Base-by-base conservation (phyloP, 2,888 invertebrate species). In the Trisateles emortualis region DNA sequence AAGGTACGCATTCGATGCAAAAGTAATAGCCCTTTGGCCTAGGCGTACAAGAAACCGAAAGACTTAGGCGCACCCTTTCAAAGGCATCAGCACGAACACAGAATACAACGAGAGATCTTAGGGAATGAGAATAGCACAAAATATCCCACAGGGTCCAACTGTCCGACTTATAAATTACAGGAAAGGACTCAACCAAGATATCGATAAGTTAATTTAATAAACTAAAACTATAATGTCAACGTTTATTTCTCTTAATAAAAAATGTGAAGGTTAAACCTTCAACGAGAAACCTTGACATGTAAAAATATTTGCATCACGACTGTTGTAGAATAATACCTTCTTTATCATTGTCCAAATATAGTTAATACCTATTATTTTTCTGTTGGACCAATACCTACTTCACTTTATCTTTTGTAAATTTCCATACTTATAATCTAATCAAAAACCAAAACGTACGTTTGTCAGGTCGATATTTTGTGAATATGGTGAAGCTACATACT, bases 221-320 rank as follows among this genome's bases (percentile, higher is more conserved):
- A 17, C 8, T 22, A 45, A 41, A 45, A 36, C 1, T 26, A 30
- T 3, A 35, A 36, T 10, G 44, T n/a, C 13, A 13, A n/a, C 9
- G 41, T 10, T 42, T 16, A 47, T 10, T 63, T 63, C 73, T 76
- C 72, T 62, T 64, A 62, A 36, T 50, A 47, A 56, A 64, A 60
- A 64, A 64, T 61, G 61, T 65, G 77, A 76, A 84, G 79, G 79
- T 76, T 64, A 71, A 68, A 81, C 87, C 84, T 86, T 84, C 81
- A 73, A 75, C 46, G 39, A 45, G 49, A 54, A 76, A 71, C 87
- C 87, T 87, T 87, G 87, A 86, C 87, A 83, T 65, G 74, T 74
- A 76, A 78, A 80, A 80, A 76, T 69, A 81, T 84, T 79, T 80
- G 77, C 83, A 78, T 78, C 48, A 65, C 70, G 62, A 59, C 59